A percentile compares a stretch with the other conserved stretches of the same genome.
Conservation (phyloP, 2,888 invertebrate genomes). For the Xanthostigma xanthostigma region DNA sequence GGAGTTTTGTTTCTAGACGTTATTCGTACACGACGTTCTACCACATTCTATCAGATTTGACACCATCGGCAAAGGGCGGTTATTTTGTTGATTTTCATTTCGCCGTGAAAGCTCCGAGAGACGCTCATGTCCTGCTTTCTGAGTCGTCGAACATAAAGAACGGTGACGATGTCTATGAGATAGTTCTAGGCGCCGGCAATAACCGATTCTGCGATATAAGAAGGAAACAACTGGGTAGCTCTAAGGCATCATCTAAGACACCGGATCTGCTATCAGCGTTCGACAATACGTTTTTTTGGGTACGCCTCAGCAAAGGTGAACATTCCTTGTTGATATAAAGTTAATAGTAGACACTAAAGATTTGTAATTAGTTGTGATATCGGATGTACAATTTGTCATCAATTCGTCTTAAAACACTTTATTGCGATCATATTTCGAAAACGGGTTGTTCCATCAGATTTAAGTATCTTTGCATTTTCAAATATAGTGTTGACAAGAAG, state of each 20-base stretch:
- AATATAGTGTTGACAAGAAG: no score
- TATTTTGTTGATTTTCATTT: slow-evolving; percentile 41
- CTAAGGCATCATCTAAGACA: slow-evolving; percentile 39
- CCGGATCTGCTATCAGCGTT: slow-evolving; percentile 40
- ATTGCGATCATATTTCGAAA: no score
- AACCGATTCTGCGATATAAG: slow-evolving; percentile 55
- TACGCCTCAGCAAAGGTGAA: slow-evolving; percentile 23
- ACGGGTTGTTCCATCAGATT: no score
- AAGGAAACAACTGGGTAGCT: slow-evolving; percentile 37
- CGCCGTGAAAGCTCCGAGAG: slow-evolving; percentile 46
- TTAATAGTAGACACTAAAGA: no score
- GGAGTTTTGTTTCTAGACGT: no score
- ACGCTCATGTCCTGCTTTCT: slow-evolving; percentile 54
- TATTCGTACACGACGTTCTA: no score
- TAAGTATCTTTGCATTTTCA: no score
- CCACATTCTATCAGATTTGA: slow-evolving; percentile 10
- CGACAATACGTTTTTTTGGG: slow-evolving; percentile 49
- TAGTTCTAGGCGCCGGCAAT: slow-evolving; percentile 57
- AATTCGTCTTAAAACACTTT: no score
- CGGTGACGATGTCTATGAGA: slow-evolving; percentile 48
- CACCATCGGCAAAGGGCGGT: slow-evolving; percentile 5
- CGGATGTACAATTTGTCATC: no score
- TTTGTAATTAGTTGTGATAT: no score
- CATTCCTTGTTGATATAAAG: no score
- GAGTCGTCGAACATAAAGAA: slow-evolving; percentile 30